phyloP scores from a whole-genome alignment of 2,113 vertebrate species.

The Coregonus clupeaformis region DNA sequence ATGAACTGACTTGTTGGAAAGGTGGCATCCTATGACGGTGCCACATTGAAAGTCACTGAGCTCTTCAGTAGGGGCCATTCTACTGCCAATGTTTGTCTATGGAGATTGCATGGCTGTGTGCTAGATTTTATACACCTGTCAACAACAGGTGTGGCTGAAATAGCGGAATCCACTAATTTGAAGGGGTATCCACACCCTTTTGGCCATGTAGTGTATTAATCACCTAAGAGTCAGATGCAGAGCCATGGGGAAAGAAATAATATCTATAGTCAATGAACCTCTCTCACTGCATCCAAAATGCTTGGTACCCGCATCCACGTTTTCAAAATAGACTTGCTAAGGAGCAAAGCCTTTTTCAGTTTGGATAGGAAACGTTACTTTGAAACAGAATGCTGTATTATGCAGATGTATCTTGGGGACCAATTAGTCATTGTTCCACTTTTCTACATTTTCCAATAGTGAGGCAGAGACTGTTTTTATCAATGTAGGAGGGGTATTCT shows the following conservation, averaged over 20 bases:
- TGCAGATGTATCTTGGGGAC: conserved; percentile 13
- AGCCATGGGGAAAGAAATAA: conserved; percentile 8
- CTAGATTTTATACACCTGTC: no score
- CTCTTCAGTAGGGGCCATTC: no score
- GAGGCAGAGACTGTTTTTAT: conserved; percentile 25
- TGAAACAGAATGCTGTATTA: conserved; percentile 21
- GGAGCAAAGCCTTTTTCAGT: not conserved
- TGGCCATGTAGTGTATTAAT: no score
- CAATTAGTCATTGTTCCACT: conserved; percentile 15
- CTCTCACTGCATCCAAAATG: not conserved
- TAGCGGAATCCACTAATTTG: no score
- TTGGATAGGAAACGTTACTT: conserved; percentile 18
- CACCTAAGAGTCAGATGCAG: conserved; percentile 30
- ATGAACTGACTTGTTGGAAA: no score
- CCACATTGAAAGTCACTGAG: no score
- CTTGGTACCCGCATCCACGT: conserved; percentile 11
- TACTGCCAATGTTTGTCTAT: no score
- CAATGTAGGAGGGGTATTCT: conserved; percentile 10
- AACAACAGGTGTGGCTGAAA: no score
- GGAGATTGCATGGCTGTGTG: no score
- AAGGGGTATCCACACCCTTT: no score
- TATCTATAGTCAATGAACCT: conserved; percentile 12
- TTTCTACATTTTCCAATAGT: conserved; percentile 29
- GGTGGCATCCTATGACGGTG: no score
- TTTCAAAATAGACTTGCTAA: conserved; percentile 27